Base-by-base conservation (phyloP, 1,140 invertebrate genomes). In the Drosophila guanche region DNA sequence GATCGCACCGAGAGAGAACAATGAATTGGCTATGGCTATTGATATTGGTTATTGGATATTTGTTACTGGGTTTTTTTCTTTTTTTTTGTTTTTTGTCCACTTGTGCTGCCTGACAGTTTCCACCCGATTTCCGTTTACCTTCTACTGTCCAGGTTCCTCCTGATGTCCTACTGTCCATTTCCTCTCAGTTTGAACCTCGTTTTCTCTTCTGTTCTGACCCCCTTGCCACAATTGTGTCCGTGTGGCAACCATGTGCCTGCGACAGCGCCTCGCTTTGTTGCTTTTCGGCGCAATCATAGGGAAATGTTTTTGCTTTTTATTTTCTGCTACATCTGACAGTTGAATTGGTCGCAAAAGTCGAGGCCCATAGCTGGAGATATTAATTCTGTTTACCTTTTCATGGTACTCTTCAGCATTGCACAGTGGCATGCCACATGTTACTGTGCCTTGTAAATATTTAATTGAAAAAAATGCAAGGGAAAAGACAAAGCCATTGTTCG, bases 361-460 rank as follows among this genome's bases (percentile, higher is more conserved):
- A 22, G 29, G 8, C 23, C 46, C 61, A 60, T 60, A 74, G 58
- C 48, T 78, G 63, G 14, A 42, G 54, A 72, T 78, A 65, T 79
- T 70, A 61, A 55, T 73, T 85, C 52, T 68, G 72, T 79, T 72
- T 76, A 80, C 53, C 78, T 65, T 33, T 33, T 68, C 76, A 79
- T 76, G 71, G 16, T 20, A 73, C 52, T 33, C 27, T 73, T 60
- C 62, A 68, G 76, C 71, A 84, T 66, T 85, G 72, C 60, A 72
- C 40, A 77, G 55, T 63, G 76, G 63, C 59, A 45, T 22, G 72
- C 76, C 80, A 80, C 73, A 80, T 85, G 76, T 62, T 73, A 48
- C 72, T 48, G 41, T 16, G 56, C 59, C 50, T 70, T 74, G 80
- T 86, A 79, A 76, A 56, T 66, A 80, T 80, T 85, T 80, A 80